phyloP scores from a whole-genome alignment of 2,113 vertebrate genomes.

The Sander vitreus region DNA sequence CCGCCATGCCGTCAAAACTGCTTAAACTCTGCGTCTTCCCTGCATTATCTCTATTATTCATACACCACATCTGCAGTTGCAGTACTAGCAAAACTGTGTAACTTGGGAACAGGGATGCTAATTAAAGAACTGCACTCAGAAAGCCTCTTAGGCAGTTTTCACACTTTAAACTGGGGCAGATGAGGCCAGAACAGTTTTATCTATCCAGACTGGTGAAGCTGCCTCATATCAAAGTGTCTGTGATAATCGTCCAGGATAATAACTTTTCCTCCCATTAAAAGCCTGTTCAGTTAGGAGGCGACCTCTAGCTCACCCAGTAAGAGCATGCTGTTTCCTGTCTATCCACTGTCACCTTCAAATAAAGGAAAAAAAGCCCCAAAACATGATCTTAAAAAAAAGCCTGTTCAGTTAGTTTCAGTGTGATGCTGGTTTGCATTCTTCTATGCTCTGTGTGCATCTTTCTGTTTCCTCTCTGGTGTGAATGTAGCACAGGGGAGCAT shows the following conservation, averaged over 20 bases:
- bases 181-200: neutral
- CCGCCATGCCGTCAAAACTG: neutral
- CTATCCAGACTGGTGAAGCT: neutral
- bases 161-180: conserved; percentile 45
- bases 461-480: neutral
- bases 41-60: conserved; percentile 54
- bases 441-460: neutral
- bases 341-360: too few relatives aligned
- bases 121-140: conserved; percentile 41
- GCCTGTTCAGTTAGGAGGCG: too few relatives aligned
- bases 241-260: neutral
- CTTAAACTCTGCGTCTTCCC: neutral
- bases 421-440: neutral
- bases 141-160: conserved; percentile 48
- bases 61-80: conserved; percentile 36
- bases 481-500: conserved; percentile 28
- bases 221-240: neutral
- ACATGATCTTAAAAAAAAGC: too few relatives aligned
- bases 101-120: conserved; percentile 24
- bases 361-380: too few relatives aligned
- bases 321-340: too few relatives aligned
- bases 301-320: too few relatives aligned
- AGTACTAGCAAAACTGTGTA: conserved; percentile 6
- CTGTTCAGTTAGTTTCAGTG: neutral
- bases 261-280: neutral